Base-by-base conservation (phyloP, 2,888 invertebrate genomes). In the Coremacera marginata region DNA sequence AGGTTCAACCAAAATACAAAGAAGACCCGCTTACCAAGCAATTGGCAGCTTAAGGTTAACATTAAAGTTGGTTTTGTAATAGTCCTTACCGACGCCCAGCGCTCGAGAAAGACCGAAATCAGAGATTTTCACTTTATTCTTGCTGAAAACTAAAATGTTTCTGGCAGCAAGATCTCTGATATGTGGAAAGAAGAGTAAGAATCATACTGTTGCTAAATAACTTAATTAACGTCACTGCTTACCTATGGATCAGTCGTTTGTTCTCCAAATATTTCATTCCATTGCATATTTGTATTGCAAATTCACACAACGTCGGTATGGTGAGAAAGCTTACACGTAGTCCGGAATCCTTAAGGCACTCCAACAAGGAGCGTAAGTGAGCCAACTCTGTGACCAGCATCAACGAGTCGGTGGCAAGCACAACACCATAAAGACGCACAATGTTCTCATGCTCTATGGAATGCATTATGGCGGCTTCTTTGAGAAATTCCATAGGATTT, bases 381-480 rank as follows among this genome's bases (percentile, higher is more conserved):
- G 99, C 99, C 84, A 99, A 90, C 90, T 99, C 99, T 1, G 98
- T 98, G 85, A 92, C 93, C 89, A 93, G 89, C 93, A 93, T 97
- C 79, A 97, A 90, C 2, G 95, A 93, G 85, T 96, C 95, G 70
- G 97, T 94, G 86, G 98, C 98, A 76, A 99, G 91, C 4, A 98
- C 99, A 19, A 99, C 98, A 3, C 99, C 99, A 88, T 97, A 99
- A 77, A 99, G 91, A n/a, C 98, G 92, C 4, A 99, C 98, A 83
- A 99, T 98, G 88, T 98, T 96, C 78, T 97, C 96, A 88, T 99
- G 98, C 88, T 98, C 97, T 84, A 99, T 97, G 80, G 96, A 94
- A 89, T 99, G 98, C 98, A 99, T 98, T 81, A 98, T 97, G 14
- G 97, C 97, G 0, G 99, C 99, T 90, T 99, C 99, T 89, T 98